Evolutionary conservation across 2,888 invertebrate genomes (phyloP), one percentile per base, ranked within the genome.

Genomic region (Drosophila diplacantha): DNA sequence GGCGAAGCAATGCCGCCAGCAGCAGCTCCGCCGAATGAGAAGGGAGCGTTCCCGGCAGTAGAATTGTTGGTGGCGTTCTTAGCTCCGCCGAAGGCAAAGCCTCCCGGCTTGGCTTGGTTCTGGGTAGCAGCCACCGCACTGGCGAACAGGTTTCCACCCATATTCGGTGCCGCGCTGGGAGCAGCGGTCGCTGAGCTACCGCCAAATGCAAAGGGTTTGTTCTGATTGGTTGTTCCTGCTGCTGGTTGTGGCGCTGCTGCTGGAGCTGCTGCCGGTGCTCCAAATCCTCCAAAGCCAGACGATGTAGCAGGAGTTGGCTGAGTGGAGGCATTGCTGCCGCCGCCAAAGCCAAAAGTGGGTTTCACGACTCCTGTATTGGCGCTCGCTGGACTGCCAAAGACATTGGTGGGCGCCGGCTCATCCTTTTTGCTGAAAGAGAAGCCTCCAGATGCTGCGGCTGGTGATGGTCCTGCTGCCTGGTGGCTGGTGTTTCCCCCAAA

Each of bases 141-240:
- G 14, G 76, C 63, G 56, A 87, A 87, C 0, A 81, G 46, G 62
- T 76, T 85, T 1, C 70, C 55, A 2, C 76, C 69, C n/a, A 66
- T 41, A 1, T 56, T 14, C 14, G 54, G 22, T 0, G 44, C n/a
- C 11, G 44, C 16, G 29, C 20, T 74, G 29, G 69, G 55, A 2
- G 61, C 6, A 14, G 57, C 29, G 2, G 59, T 1, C 9, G 44
- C 26, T 22, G 37, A 2, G 34, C 22, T 34, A 5, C 18, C 24
- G 29, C 56, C 67, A 29, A 64, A 64, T 8, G 58, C 39, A 57
- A 67, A 57, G 12, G 65, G 57, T 26, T 67, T 56, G 44, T 32
- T 66, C n/a, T 31, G 47, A 34, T 41, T 50, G n/a, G 14, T 3
- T 29, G 41, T 9, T 0, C 44, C n/a, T 1, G 57, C 22, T 18